Evolutionary conservation across 2,888 invertebrate species (phyloP).

Genomic region (Acronicta alni): DNA sequence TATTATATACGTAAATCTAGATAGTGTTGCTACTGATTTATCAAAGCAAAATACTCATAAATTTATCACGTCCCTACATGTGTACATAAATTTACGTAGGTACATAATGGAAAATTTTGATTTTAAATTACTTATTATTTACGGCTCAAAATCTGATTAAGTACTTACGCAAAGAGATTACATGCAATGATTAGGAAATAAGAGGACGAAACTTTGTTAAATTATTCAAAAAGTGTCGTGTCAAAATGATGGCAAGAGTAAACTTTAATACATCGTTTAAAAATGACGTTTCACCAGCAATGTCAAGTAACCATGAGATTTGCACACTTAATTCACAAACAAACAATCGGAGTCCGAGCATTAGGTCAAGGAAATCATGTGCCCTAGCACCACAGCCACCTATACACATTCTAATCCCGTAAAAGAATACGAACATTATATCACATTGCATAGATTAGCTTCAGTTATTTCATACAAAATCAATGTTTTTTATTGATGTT

Average conservation of each 20-base stretch:
- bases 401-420: constrained; percentile 75
- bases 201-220: constrained; percentile 9
- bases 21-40: constrained; percentile 75
- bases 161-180: constrained; percentile 13
- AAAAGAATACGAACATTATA: constrained; percentile 60
- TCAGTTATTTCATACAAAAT: constrained; percentile 33
- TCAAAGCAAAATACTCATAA: constrained; percentile 78
- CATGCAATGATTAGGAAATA: constrained; percentile 29
- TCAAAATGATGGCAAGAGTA: background rate
- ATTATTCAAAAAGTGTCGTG: background rate
- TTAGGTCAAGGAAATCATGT: constrained; percentile 82
- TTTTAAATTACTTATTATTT: constrained; percentile 46
- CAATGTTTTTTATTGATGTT: constrained; percentile 30
- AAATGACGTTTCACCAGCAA: constrained; percentile 35
- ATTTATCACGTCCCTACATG: constrained; percentile 75
- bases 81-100: constrained; percentile 53
- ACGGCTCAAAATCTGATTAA: constrained; percentile 22
- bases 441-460: constrained; percentile 65
- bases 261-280: background rate
- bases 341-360: constrained; percentile 73
- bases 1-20: constrained; percentile 69
- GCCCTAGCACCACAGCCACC: constrained; percentile 67
- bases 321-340: constrained; percentile 67
- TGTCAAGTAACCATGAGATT: constrained; percentile 66
- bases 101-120: constrained; percentile 66